These are phyloP conservation scores for Philonicus albiceps DNA, from an alignment of 2,888 invertebrate species.

Conservation along the genomic window DNA sequence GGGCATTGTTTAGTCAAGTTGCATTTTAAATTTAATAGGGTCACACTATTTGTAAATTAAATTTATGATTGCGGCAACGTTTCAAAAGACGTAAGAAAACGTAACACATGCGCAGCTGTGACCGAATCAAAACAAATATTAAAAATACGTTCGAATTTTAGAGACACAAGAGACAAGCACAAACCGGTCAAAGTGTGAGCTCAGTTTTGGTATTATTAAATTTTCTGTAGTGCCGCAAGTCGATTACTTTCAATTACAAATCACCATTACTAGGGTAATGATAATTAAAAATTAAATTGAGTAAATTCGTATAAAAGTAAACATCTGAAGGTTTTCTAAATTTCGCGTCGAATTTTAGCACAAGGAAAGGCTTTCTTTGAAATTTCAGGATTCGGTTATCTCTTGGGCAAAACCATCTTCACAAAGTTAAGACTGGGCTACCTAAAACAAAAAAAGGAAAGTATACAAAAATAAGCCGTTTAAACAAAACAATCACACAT, in stretches of 20 bases:
- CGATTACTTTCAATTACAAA: too few species aligned
- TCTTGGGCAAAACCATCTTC: not conserved
- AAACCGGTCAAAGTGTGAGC: too few species aligned
- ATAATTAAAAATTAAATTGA: too few species aligned
- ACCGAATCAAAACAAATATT: not conserved
- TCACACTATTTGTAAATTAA: not conserved
- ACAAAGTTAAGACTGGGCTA: not conserved
- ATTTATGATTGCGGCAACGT: not conserved
- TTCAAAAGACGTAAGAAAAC: not conserved
- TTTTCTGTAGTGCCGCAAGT: too few species aligned
- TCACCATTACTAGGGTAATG: too few species aligned
- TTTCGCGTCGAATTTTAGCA: not conserved
- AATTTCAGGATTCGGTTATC: too few species aligned
- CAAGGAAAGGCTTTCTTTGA: not conserved
- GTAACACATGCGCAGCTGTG: not conserved
- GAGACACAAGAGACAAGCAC: too few species aligned
- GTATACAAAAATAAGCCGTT: not conserved
- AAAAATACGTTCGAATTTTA: too few species aligned
- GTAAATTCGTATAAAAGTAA: too few species aligned
- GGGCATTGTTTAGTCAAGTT: not conserved
- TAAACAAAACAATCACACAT: not conserved
- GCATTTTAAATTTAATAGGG: not conserved
- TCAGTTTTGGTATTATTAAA: too few species aligned
- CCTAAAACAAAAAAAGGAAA: not conserved
- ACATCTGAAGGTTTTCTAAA: not conserved